Evolutionary conservation across 2,888 invertebrate genomes (phyloP).

Genomic region (Epirrhoe tristata): DNA sequence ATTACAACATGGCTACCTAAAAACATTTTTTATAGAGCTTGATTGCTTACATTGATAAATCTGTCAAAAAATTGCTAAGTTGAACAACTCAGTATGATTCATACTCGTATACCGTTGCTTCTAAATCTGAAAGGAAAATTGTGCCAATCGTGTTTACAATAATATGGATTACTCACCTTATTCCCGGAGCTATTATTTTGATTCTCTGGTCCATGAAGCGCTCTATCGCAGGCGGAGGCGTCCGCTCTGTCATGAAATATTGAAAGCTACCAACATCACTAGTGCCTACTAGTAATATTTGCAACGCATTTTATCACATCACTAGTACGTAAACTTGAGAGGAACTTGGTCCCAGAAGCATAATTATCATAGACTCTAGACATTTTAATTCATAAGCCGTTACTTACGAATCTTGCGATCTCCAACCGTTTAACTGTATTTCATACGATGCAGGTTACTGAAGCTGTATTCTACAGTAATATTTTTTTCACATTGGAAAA

Average conservation of each 20-base stretch:
- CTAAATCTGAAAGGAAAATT: slow-evolving; percentile 25
- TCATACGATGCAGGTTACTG: slow-evolving; percentile 49
- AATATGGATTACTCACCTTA: slow-evolving; percentile 46
- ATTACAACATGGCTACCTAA: no score
- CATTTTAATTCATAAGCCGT: slow-evolving; percentile 72
- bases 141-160: slow-evolving; percentile 29
- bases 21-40: neutral
- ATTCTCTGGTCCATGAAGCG: slow-evolving; percentile 50
- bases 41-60: no score
- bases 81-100: slow-evolving; percentile 15
- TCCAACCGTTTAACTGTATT: slow-evolving; percentile 46
- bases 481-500: neutral
- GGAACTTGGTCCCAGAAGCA: slow-evolving; percentile 77
- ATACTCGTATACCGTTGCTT: slow-evolving; percentile 15
- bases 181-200: slow-evolving; percentile 36
- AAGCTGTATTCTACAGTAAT: neutral
- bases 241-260: slow-evolving; percentile 51
- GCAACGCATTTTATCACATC: neutral
- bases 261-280: neutral
- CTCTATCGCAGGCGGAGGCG: slow-evolving; percentile 61
- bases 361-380: slow-evolving; percentile 55
- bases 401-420: slow-evolving; percentile 56
- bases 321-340: slow-evolving; percentile 48
- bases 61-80: neutral
- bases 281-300: neutral